Percentiles rank a stretch among this genome's conserved stretches.
phyloP scores from a whole-genome alignment of 2,797 vertebrate genomes.

The Psittacula echo region DNA sequence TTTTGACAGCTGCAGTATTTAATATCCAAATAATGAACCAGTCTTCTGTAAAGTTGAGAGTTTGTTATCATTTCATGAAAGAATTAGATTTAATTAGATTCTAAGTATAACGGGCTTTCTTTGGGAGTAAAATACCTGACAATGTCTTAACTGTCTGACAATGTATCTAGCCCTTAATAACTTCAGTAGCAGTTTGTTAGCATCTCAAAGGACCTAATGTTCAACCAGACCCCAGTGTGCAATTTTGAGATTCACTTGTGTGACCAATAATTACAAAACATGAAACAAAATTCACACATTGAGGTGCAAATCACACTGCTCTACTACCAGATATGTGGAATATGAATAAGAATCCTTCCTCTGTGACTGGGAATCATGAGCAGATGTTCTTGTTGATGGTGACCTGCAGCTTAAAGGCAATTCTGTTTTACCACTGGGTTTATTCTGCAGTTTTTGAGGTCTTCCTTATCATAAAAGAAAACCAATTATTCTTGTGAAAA shows the following conservation, averaged over 20 bases:
- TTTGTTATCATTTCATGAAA: constrained; percentile 14
- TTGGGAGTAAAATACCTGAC: background rate
- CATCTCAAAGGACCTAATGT: background rate
- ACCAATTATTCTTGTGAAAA: background rate
- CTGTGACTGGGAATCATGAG: background rate
- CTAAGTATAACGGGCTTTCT: background rate
- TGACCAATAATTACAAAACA: background rate
- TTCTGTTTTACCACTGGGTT: background rate
- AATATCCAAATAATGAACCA: background rate
- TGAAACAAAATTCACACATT: constrained; percentile 2
- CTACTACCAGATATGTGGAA: background rate
- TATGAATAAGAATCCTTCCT: background rate
- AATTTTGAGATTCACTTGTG: background rate
- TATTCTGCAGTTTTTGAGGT: background rate
- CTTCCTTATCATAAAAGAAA: background rate
- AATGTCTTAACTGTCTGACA: background rate
- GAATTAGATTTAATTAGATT: constrained; percentile 22
- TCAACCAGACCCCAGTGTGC: background rate
- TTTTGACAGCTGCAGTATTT: background rate
- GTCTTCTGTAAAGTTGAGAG: background rate
- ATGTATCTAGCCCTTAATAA: background rate
- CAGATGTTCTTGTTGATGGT: background rate
- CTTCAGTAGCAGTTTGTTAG: background rate
- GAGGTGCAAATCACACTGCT: background rate
- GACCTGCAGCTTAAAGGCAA: background rate